phyloP scores from a whole-genome alignment of 64 coral and sea anemone genomes.

The Hydrozoanthus tunicans region DNA sequence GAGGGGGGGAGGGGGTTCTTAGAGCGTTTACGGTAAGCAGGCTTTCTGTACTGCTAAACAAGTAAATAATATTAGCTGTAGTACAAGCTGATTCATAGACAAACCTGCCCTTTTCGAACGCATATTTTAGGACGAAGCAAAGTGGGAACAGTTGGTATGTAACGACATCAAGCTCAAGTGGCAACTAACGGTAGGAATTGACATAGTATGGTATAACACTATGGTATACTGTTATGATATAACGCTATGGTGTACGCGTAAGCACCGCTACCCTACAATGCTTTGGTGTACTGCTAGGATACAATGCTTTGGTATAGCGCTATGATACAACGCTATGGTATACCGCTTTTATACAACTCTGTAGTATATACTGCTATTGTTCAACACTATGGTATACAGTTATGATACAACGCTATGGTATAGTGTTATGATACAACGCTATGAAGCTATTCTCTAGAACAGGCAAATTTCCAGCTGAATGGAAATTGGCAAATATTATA shows the following conservation, averaged over 20 bases:
- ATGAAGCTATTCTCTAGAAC: no score
- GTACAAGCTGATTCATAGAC: no score
- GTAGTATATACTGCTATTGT: background rate
- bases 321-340: background rate
- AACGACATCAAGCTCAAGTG: conserved; percentile 48
- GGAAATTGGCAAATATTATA: background rate
- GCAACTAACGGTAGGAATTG: conserved; percentile 32
- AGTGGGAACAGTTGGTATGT: conserved; percentile 4
- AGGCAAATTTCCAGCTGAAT: background rate
- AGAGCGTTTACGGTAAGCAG: no score
- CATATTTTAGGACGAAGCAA: background rate
- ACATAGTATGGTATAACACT: background rate
- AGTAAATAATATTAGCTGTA: no score
- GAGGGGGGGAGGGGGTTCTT: no score
- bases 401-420: no score
- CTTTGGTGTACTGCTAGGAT: background rate
- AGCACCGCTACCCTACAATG: background rate
- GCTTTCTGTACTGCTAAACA: no score
- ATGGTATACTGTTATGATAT: background rate
- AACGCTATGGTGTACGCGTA: background rate
- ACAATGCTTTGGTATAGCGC: background rate
- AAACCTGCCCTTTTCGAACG: no score
- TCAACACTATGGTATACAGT: no score
- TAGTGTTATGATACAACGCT: no score
- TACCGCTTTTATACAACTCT: background rate